These are phyloP conservation scores for Aphaenogaster rudis DNA, from an alignment of 1,140 invertebrate genomes.

Conservation along the genomic window DNA sequence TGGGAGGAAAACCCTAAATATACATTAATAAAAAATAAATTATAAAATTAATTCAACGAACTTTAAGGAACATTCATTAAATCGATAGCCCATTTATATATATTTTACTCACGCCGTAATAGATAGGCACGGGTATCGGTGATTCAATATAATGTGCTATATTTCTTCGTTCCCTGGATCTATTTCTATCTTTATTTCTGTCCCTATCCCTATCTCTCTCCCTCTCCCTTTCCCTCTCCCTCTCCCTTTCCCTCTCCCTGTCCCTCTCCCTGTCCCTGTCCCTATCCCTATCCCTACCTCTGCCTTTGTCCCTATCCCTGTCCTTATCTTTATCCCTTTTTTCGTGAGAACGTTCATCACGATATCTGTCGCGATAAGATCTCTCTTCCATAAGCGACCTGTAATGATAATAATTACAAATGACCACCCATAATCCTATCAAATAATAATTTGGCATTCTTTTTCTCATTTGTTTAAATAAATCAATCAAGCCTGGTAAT, in stretches of 20 bases:
- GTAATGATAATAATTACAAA: neutral
- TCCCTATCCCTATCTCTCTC: neutral
- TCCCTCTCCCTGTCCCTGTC: conserved; percentile 62
- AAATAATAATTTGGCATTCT: neutral
- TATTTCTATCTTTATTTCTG: conserved; percentile 41
- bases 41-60: neutral
- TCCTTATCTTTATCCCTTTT: conserved; percentile 55
- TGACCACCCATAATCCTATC: neutral
- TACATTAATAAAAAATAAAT: conserved; percentile 42
- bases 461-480: neutral
- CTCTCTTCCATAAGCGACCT: conserved; percentile 42
- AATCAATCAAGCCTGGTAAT: neutral
- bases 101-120: conserved; percentile 70
- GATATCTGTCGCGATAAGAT: conserved; percentile 52
- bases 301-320: neutral
- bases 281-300: conserved; percentile 32
- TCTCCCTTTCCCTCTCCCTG: neutral
- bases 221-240: neutral
- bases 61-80: neutral
- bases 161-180: conserved; percentile 66
- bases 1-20: conserved; percentile 64
- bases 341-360: conserved; percentile 59
- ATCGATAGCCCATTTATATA: neutral
- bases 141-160: conserved; percentile 65
- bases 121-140: conserved; percentile 73